Base-by-base conservation (phyloP, 2,113 vertebrate species). In the Anoplopoma fimbria region DNA sequence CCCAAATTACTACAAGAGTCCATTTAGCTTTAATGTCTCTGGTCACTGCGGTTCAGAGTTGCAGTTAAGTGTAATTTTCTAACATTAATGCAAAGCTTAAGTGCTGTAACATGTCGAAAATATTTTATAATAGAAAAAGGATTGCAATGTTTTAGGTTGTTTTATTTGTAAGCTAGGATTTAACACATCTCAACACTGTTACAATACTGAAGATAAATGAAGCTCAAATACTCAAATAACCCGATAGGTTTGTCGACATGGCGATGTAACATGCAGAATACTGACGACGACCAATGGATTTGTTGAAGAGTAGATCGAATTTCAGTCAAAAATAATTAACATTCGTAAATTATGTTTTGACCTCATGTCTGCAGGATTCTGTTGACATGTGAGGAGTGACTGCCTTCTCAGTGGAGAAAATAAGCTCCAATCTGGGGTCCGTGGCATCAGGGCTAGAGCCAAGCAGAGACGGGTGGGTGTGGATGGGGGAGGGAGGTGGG, bases 371-470 rank as follows among this genome's bases (percentile, higher is more conserved):
- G 40, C 29, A 67, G 61, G 71, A 76, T 1, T 68, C 38, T n/a
- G 60, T 58, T 75, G 75, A 53, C 64, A 49, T 78, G 69, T 79
- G 69, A 77, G 29, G 36, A 64, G 61, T 79, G 83, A 75, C 73
- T 81, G 63, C 15, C 27, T 9, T 29, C 87, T 81, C 38, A 15
- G 78, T 29, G 34, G 80, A 69, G 58, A 64, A 85, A 86, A 79
- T 78, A 78, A 77, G 83, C 83, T 82, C 83, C 85, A 82, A 80
- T 78, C 80, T 87, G 75, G 90, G 83, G 45, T 65, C 42, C 9
- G 58, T 88, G 17, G 85, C 89, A 89, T 79, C 81, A 69, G 92
- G 86, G 90, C 77, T 17, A 6, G 36, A 69, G 76, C 61, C 84
- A 62, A 76, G 83, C 82, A 27, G 78, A 65, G 87, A 81, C 2